A percentile compares a stretch with the other conserved stretches of the same genome.
phyloP scores from a whole-genome alignment of 2,888 invertebrate genomes.

The Idaea biselata region DNA sequence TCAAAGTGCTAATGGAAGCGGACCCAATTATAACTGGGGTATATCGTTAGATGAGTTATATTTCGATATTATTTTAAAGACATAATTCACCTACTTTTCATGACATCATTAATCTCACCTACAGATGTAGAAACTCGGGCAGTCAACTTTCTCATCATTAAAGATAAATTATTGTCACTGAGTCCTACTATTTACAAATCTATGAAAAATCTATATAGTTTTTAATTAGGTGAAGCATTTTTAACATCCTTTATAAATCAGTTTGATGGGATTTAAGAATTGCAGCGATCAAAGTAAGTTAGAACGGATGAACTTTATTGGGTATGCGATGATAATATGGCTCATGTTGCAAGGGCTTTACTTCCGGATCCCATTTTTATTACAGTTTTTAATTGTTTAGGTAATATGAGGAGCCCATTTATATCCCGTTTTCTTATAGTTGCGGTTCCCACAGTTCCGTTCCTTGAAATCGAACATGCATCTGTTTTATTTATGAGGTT shows the following conservation, averaged over 20 bases:
- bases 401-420: background rate
- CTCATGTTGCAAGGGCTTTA: constrained; percentile 6
- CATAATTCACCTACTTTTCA: background rate
- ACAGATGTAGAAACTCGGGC: constrained; percentile 2
- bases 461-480: background rate
- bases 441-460: constrained; percentile 2
- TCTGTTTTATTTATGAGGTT: background rate
- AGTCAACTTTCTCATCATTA: background rate
- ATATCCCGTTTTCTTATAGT: background rate
- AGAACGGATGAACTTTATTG: constrained; percentile 52
- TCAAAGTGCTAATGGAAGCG: constrained; percentile 36
- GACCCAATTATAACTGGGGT: constrained; percentile 8
- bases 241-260: background rate
- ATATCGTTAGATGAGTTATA: background rate
- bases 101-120: background rate
- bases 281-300: constrained; percentile 52
- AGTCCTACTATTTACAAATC: background rate
- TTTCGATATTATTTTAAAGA: background rate
- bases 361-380: background rate
- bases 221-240: background rate
- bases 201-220: background rate
- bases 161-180: background rate
- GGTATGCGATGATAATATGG: constrained; percentile 20
- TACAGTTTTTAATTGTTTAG: background rate
- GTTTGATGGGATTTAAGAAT: constrained; percentile 6